Percentiles rank a stretch among this genome's conserved stretches.
phyloP scores from a whole-genome alignment of 1,140 invertebrate genomes.

The Triops cancriformis region DNA sequence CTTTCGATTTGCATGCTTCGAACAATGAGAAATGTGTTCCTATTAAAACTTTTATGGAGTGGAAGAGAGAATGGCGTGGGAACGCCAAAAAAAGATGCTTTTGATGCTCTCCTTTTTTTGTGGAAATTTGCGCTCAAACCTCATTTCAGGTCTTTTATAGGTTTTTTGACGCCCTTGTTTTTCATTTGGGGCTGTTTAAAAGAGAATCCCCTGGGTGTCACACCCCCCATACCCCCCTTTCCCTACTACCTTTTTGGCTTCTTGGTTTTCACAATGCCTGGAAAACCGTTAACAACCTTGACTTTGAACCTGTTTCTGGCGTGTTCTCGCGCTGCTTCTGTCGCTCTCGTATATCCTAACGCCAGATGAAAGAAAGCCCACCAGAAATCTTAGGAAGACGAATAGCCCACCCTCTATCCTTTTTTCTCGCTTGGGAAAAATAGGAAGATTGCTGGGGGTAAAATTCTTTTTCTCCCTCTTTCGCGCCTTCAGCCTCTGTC shows the following conservation, averaged over 20 bases:
- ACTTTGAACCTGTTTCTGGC: background rate
- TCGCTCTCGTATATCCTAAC: background rate
- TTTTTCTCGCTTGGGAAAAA: background rate
- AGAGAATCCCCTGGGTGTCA: background rate
- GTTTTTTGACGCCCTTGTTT: slow-evolving; percentile 9
- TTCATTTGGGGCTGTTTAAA: background rate
- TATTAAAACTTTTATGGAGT: too few species aligned
- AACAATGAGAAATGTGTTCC: too few species aligned
- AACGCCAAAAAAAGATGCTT: background rate
- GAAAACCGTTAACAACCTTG: slow-evolving; percentile 5
- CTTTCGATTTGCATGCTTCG: too few species aligned
- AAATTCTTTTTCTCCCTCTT: background rate
- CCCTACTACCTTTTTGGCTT: background rate
- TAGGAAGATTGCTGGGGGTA: background rate
- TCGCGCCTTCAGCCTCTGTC: background rate
- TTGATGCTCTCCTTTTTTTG: background rate
- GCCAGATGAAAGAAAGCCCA: background rate
- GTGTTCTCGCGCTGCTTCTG: background rate
- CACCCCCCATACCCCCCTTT: too few species aligned
- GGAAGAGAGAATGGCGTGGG: background rate
- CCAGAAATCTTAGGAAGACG: background rate
- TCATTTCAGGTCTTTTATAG: background rate
- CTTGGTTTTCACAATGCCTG: background rate
- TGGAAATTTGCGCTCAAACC: background rate
- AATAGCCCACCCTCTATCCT: background rate